Evolutionary conservation across 2,113 vertebrate species (phyloP).

Genomic region (Myotis davidii): DNA sequence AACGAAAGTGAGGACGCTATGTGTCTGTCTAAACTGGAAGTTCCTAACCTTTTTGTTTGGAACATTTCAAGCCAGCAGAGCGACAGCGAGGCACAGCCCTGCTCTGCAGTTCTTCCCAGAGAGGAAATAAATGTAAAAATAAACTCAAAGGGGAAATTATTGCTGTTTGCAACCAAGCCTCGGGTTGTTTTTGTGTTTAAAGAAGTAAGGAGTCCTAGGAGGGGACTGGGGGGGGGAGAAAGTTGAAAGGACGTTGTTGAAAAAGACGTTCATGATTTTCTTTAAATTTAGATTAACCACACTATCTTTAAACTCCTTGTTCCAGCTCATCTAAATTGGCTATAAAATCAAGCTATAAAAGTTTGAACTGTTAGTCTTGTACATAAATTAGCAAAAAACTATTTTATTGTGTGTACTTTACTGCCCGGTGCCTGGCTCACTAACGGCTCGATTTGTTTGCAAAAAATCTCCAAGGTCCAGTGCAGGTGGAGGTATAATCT

Average conservation of each 20-base stretch:
- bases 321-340: constrained; percentile 26
- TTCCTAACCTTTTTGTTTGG: background rate
- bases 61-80: background rate
- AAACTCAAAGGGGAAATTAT: background rate
- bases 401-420: constrained; percentile 43
- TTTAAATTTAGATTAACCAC: constrained; percentile 19
- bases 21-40: background rate
- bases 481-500: background rate
- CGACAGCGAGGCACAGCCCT: background rate
- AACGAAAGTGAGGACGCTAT: background rate
- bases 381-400: constrained; percentile 52
- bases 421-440: background rate
- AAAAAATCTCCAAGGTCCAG: constrained; percentile 45
- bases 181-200: background rate
- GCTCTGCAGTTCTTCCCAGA: background rate
- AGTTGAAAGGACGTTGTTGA: background rate
- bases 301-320: background rate
- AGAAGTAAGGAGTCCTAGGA: background rate
- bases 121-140: background rate
- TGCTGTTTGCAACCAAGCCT: background rate
- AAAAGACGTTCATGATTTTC: background rate
- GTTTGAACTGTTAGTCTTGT: background rate
- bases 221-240: background rate
- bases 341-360: constrained; percentile 35
- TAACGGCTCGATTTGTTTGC: constrained; percentile 51